Evolutionary conservation across 2,888 invertebrate species (phyloP).

Genomic region (Nasonovia ribisnigri): DNA sequence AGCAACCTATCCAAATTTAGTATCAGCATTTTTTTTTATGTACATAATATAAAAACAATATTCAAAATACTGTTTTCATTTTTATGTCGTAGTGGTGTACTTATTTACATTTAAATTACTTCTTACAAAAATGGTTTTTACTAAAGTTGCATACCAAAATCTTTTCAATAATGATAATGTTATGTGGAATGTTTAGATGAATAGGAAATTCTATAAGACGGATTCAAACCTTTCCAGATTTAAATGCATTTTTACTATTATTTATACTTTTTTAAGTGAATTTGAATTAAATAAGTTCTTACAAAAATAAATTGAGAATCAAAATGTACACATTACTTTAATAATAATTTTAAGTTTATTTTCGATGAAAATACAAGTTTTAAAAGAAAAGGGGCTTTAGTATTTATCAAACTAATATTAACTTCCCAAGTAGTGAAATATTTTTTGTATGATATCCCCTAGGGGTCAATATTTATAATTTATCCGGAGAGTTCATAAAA

Average conservation of each 20-base stretch:
- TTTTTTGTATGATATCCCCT: no score
- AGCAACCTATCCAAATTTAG: background rate
- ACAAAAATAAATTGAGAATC: background rate
- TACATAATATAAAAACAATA: background rate
- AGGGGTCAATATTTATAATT: no score
- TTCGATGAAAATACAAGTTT: background rate
- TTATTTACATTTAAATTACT: background rate
- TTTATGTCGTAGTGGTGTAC: background rate
- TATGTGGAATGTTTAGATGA: background rate
- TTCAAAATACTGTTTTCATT: background rate
- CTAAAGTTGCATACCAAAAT: background rate
- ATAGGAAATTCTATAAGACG: background rate
- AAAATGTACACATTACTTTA: background rate
- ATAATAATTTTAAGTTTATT: background rate
- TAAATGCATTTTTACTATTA: background rate
- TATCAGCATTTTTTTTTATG: background rate
- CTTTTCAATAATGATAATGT: background rate
- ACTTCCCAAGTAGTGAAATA: background rate
- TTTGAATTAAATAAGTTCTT: background rate
- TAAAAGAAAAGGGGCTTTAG: background rate
- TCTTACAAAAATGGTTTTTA: background rate
- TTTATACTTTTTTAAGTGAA: background rate
- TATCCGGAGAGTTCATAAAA: no score
- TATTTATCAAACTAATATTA: background rate
- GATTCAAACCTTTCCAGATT: background rate